Conservation (phyloP, 2,888 invertebrate species). For the Drepanosiphum platanoidis region DNA sequence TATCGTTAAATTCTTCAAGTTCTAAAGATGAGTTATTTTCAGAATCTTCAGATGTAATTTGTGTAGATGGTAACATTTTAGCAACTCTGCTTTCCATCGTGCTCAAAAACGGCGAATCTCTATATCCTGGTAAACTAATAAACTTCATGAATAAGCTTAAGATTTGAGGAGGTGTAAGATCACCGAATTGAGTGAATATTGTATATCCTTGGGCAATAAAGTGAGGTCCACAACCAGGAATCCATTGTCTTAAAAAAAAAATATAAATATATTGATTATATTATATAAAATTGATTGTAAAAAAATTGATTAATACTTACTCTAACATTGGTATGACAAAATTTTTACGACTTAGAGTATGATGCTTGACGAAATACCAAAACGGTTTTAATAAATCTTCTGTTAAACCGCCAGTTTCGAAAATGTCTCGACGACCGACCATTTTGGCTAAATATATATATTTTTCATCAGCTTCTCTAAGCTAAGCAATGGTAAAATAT, state of each 20-base stretch:
- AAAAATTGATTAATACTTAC: conserved; percentile 13
- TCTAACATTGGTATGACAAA: conserved; percentile 59
- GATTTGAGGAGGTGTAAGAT: conserved; percentile 50
- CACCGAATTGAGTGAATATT: conserved; percentile 56
- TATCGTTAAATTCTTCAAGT: not conserved
- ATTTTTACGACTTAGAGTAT: conserved; percentile 53
- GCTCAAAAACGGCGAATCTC: conserved; percentile 53
- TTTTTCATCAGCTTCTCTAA: conserved; percentile 47
- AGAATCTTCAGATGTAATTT: conserved; percentile 1
- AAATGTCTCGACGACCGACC: conserved; percentile 23
- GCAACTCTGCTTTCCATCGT: conserved; percentile 51
- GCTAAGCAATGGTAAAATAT: not conserved
- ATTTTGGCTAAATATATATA: conserved; percentile 38
- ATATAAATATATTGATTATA: not conserved
- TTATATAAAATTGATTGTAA: not conserved
- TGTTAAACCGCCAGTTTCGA: conserved; percentile 23
- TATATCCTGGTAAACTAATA: conserved; percentile 42
- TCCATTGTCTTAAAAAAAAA: conserved; percentile 48
- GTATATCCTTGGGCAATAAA: conserved; percentile 53
- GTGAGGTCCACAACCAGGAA: conserved; percentile 58
- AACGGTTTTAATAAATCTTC: conserved; percentile 53
- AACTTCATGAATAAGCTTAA: conserved; percentile 46
- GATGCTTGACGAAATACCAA: conserved; percentile 58
- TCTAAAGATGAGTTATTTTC: conserved; percentile 6
- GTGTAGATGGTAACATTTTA: conserved; percentile 34